Base-by-base conservation (phyloP, 2,888 invertebrate genomes). In the Drosophila pullipes region DNA sequence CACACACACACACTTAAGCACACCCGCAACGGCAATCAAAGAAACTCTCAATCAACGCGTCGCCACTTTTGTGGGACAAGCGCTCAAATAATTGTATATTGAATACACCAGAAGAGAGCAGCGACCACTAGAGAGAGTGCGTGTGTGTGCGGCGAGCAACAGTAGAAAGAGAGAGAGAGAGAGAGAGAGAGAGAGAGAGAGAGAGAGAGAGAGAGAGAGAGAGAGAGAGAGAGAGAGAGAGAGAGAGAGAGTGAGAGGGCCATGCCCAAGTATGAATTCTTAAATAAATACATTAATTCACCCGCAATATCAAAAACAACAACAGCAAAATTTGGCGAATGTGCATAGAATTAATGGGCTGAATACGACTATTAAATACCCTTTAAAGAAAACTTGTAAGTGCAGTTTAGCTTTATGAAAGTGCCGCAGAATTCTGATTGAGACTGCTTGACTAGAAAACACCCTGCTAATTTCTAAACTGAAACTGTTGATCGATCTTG, bases 11-110 rank as follows among this genome's bases (percentile, higher is more conserved):
- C 55, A 60, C 63, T 74, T 31, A 58, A 37, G 60, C 61, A 69
- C 69, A 66, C 59, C 47, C 52, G 52, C 76, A 62, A 60, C 47
- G 67, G 71, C 80, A 82, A 88, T 88, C 83, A 85, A 90, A 82
- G 81, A 87, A 82, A 83, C 90, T 83, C 87, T 90, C 87, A 87
- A 87, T 87, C 90, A 87, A 87, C 82, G 85, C 89, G 73, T 69
- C 69, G 83, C 83, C 75, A 85, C 81, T 89, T 87, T 79, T 85
- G 53, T 13, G 53, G 85, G 82, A 83, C 78, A 89, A 74, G 75
- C 80, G 73, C 69, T 70, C 74, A 87, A 79, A 86, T 77, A 78
- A 79, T 86, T 86, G 82, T 57, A 74, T 74, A 74, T 74, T 76
- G 74, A 70, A 60, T 54, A 68, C 54, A 39, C 50, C 25, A 47